phyloP scores from a whole-genome alignment of 2,797 vertebrate genomes.

The Numenius phaeopus region DNA sequence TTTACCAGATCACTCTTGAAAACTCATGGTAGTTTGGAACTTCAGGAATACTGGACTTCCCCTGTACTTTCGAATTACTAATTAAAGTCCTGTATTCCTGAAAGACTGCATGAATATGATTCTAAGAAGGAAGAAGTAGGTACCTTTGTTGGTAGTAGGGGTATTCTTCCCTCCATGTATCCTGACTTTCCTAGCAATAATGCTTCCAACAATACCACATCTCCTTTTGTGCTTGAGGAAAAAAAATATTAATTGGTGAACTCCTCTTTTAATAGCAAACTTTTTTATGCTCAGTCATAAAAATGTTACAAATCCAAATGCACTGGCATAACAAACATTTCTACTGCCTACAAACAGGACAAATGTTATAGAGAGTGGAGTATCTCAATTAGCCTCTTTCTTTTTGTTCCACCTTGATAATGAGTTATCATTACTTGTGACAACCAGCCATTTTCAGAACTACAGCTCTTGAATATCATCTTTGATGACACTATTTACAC shows the following conservation, averaged over 20 bases:
- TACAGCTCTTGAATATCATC: neutral
- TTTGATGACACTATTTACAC: neutral
- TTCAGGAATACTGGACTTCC: neutral
- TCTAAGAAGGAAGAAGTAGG: neutral
- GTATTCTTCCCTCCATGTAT: neutral
- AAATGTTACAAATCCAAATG: conserved; percentile 19
- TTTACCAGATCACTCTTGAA: neutral
- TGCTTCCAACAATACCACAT: neutral
- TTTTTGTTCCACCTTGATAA: neutral
- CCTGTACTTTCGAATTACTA: neutral
- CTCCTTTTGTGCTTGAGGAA: neutral
- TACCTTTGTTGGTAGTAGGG: neutral
- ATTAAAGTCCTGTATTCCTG: neutral
- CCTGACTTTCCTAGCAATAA: neutral
- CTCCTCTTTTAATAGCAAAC: conserved; percentile 47
- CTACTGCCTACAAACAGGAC: neutral
- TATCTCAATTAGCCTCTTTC: neutral
- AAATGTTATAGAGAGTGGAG: neutral
- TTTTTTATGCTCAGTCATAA: conserved; percentile 31
- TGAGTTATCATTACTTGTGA: neutral
- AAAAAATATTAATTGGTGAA: neutral
- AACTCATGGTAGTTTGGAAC: neutral
- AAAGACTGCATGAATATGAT: neutral
- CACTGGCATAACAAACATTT: conserved; percentile 12
- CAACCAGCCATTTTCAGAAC: neutral